These are phyloP conservation scores for Phytoseiulus persimilis DNA, from an alignment of 2,888 invertebrate genomes.

Conservation along the genomic window DNA sequence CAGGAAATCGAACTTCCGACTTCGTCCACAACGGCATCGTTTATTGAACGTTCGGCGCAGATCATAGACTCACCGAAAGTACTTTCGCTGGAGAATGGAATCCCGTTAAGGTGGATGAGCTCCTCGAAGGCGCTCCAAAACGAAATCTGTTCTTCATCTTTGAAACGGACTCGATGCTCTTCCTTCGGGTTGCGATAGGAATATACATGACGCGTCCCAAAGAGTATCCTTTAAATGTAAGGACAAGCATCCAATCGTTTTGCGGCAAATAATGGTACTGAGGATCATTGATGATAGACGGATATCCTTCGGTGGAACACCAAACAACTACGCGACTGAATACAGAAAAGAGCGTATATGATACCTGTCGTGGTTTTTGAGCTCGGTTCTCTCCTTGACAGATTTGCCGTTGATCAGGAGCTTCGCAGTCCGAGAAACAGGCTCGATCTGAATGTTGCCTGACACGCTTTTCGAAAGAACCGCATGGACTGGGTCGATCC, in stretches of 20 bases:
- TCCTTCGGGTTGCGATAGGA: slow-evolving; percentile 54
- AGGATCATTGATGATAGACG: neutral
- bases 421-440: slow-evolving; percentile 49
- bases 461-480: slow-evolving; percentile 49
- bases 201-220: slow-evolving; percentile 56
- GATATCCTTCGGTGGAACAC: too few species aligned
- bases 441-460: slow-evolving; percentile 48
- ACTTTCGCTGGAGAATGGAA: neutral
- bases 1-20: neutral
- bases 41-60: neutral
- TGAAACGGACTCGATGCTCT: slow-evolving; percentile 47
- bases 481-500: slow-evolving; percentile 54
- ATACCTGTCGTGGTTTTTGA: slow-evolving; percentile 55
- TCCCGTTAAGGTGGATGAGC: slow-evolving; percentile 8
- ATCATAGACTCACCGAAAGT: neutral
- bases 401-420: slow-evolving; percentile 55
- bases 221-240: slow-evolving; percentile 50
- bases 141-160: slow-evolving; percentile 46
- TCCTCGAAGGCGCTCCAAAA: slow-evolving; percentile 36
- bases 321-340: too few species aligned
- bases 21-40: neutral
- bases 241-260: neutral
- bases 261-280: slow-evolving; percentile 10
- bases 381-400: slow-evolving; percentile 51
- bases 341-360: neutral